Evolutionary conservation across 92 coral and sea anemone species (phyloP).

Genomic region (Porites rus): DNA sequence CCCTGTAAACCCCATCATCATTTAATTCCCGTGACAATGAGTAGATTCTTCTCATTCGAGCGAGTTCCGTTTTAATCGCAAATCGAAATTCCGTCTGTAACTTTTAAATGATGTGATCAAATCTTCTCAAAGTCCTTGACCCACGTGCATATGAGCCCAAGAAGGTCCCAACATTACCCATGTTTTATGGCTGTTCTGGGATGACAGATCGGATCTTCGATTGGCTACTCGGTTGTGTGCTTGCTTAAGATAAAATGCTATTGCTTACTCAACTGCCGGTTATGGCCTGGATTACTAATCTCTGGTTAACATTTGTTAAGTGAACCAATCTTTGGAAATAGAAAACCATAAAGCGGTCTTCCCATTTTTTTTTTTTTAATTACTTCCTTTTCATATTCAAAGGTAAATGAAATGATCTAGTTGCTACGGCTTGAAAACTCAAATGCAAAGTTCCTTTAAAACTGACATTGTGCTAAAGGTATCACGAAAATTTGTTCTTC

Average conservation of each 20-base stretch:
- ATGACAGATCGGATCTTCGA: slow-evolving; percentile 51
- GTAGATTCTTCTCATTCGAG: slow-evolving; percentile 30
- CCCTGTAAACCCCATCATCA: slow-evolving; percentile 18
- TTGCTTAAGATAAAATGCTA: slow-evolving; percentile 26
- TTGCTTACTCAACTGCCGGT: slow-evolving; percentile 48
- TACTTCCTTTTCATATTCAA: background rate
- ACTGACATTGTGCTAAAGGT: background rate
- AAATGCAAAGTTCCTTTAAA: slow-evolving; percentile 2
- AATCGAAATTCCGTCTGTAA: slow-evolving; percentile 50
- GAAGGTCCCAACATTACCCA: slow-evolving; percentile 1
- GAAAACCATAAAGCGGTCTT: background rate
- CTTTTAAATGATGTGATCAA: slow-evolving; percentile 11
- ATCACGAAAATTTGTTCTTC: slow-evolving; percentile 35
- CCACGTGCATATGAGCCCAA: slow-evolving; percentile 20
- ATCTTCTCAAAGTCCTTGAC: slow-evolving; percentile 39
- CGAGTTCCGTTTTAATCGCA: slow-evolving; percentile 37
- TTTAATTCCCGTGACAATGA: slow-evolving; percentile 25
- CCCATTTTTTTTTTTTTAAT: background rate
- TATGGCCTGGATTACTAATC: slow-evolving; percentile 15
- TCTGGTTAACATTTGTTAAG: slow-evolving; percentile 39
- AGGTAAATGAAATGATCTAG: background rate
- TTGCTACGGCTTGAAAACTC: background rate
- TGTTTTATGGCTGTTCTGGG: slow-evolving; percentile 30
- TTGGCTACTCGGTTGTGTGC: slow-evolving; percentile 30
- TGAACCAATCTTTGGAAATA: slow-evolving; percentile 2